Percentiles rank a stretch among this genome's conserved stretches.
Conservation (phyloP, 2,797 vertebrate genomes). For the Lutjanus argentimaculatus region DNA sequence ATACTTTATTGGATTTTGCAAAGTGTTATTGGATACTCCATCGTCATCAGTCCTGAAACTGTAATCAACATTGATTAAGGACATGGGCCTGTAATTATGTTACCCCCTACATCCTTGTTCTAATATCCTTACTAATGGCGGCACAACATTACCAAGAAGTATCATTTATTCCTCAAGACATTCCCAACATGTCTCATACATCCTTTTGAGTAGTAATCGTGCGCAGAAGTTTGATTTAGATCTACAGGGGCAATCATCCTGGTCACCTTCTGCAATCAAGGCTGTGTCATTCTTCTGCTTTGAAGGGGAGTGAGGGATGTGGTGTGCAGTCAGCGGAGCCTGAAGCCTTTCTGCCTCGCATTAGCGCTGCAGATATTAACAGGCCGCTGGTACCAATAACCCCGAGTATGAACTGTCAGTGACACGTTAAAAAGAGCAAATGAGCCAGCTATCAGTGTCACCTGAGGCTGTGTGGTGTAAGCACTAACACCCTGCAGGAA, state of each 20-base stretch:
- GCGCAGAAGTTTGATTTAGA: constrained; percentile 67
- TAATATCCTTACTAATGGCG: constrained; percentile 58
- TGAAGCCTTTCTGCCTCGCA: constrained; percentile 55
- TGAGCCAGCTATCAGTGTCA: constrained; percentile 60
- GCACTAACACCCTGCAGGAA: constrained; percentile 49
- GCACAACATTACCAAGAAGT: constrained; percentile 46
- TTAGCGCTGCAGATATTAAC: constrained; percentile 71
- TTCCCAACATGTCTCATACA: constrained; percentile 57
- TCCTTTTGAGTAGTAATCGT: constrained; percentile 64
- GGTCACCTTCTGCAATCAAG: constrained; percentile 64
- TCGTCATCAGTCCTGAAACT: constrained; percentile 56
- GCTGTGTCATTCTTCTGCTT: constrained; percentile 63
- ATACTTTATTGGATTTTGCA: constrained; percentile 61
- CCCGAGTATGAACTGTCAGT: constrained; percentile 58
- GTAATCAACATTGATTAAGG: constrained; percentile 68
- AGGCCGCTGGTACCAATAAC: constrained; percentile 64
- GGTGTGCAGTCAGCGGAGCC: constrained; percentile 57
- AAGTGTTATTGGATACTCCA: constrained; percentile 46
- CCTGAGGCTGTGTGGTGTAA: constrained; percentile 57
- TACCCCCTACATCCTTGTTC: constrained; percentile 46
- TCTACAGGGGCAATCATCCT: constrained; percentile 67
- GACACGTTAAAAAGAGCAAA: constrained; percentile 66
- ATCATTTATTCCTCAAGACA: constrained; percentile 63
- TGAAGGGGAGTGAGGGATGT: constrained; percentile 59
- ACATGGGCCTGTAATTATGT: constrained; percentile 56